A percentile compares a stretch with the other conserved stretches of the same genome.
These are phyloP conservation scores for Montipora cactus DNA, from an alignment of 64 coral and sea anemone species.

Conservation along the genomic window DNA sequence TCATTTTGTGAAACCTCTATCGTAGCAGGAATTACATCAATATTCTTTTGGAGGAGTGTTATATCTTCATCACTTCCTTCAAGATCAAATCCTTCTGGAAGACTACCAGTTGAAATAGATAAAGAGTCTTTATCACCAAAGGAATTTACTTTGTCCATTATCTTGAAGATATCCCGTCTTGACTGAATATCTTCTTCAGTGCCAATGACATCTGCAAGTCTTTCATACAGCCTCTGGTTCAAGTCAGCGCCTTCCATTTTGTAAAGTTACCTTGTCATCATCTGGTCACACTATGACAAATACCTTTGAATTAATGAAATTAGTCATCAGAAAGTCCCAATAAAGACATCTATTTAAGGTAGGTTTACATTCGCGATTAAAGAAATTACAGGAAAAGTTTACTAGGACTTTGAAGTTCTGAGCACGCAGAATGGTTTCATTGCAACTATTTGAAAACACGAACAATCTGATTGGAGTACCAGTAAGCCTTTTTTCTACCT, in stretches of 20 bases:
- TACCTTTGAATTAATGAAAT: background rate
- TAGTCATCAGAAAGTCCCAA: background rate
- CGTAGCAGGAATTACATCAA: constrained; percentile 16
- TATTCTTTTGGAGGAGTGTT: constrained; percentile 8
- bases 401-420: no score
- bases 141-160: constrained; percentile 30
- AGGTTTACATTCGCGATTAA: no score
- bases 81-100: constrained; percentile 29
- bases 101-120: constrained; percentile 38
- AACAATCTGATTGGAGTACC: no score
- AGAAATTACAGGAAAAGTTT: no score
- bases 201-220: constrained; percentile 19
- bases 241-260: background rate
- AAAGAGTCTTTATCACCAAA: constrained; percentile 50
- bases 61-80: constrained; percentile 43
- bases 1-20: background rate
- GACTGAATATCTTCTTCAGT: constrained; percentile 3
- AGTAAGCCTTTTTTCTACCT: no score
- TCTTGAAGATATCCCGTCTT: constrained; percentile 14
- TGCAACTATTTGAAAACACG: no score
- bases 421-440: no score
- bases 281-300: background rate
- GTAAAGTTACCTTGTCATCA: background rate
- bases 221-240: constrained; percentile 27
- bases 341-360: no score